Percentiles rank a stretch among this genome's conserved stretches.
phyloP scores from a whole-genome alignment of 2,888 invertebrate genomes.

The Steinernema hermaphroditum region DNA sequence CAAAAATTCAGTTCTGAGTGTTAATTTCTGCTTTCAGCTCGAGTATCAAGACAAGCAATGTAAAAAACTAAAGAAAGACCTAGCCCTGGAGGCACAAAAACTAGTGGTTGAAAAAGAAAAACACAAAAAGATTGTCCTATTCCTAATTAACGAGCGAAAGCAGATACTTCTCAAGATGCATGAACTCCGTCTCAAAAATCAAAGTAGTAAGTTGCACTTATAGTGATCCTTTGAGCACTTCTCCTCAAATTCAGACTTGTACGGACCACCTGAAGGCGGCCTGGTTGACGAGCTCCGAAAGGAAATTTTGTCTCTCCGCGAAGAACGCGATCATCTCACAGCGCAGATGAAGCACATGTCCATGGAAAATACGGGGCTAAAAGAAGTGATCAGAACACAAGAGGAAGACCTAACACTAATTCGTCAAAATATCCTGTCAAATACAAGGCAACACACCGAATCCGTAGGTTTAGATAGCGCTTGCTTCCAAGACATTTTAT shows the following conservation, averaged over 20 bases:
- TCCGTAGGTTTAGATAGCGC: neutral
- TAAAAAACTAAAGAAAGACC: conserved; percentile 40
- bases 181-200: conserved; percentile 41
- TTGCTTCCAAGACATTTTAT: too few species aligned
- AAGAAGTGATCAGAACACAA: conserved; percentile 17
- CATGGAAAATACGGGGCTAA: neutral
- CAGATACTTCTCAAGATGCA: conserved; percentile 51
- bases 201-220: neutral
- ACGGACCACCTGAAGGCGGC: conserved; percentile 10
- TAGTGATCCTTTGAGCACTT: neutral
- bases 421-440: conserved; percentile 4
- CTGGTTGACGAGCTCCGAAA: conserved; percentile 14
- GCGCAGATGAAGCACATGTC: conserved; percentile 15
- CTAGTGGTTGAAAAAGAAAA: conserved; percentile 48
- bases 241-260: neutral
- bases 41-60: conserved; percentile 48
- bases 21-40: conserved; percentile 38
- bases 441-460: conserved; percentile 10
- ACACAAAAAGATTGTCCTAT: conserved; percentile 52
- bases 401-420: conserved; percentile 17
- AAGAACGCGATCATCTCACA: neutral
- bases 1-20: too few species aligned
- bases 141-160: conserved; percentile 52
- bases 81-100: conserved; percentile 41
- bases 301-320: neutral